These are phyloP conservation scores for Clarias fuscus DNA, from an alignment of 2,797 vertebrate species.

Conservation along the genomic window DNA sequence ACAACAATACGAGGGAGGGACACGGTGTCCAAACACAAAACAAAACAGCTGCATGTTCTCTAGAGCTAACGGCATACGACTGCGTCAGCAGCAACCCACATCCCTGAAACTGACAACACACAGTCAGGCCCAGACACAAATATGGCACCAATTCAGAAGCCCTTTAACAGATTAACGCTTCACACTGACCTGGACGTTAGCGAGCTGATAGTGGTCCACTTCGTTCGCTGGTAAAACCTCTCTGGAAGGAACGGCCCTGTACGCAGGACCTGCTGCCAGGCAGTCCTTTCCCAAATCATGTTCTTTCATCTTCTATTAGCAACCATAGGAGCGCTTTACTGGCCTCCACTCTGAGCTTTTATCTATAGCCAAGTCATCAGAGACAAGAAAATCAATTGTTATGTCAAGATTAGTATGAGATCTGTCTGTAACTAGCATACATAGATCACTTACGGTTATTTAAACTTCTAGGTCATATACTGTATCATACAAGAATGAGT, in stretches of 20 bases:
- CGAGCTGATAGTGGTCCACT: conserved; percentile 70
- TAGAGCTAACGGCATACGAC: neutral
- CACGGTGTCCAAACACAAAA: conserved; percentile 47
- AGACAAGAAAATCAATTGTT: conserved; percentile 2
- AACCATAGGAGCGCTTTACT: conserved; percentile 66
- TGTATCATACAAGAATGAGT: neutral
- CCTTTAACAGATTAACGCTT: neutral
- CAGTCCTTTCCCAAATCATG: conserved; percentile 87
- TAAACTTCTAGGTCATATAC: neutral
- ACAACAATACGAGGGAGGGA: conserved; percentile 48
- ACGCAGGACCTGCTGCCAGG: conserved; percentile 81
- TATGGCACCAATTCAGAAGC: conserved; percentile 4
- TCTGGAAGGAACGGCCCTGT: conserved; percentile 75
- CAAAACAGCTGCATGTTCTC: conserved; percentile 49
- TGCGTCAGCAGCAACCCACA: conserved; percentile 13
- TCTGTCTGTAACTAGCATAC: neutral
- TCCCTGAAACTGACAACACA: neutral
- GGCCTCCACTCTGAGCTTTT: conserved; percentile 47
- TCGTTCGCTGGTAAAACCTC: conserved; percentile 66
- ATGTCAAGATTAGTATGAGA: neutral
- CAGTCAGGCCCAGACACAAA: conserved; percentile 1
- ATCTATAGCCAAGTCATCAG: conserved; percentile 33
- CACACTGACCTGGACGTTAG: conserved; percentile 72
- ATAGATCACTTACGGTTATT: neutral
- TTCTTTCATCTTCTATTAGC: conserved; percentile 85